A percentile compares a stretch with the other conserved stretches of the same genome.
Conservation (phyloP, 64 coral and sea anemone genomes). For the Catalaphyllia jardinei region DNA sequence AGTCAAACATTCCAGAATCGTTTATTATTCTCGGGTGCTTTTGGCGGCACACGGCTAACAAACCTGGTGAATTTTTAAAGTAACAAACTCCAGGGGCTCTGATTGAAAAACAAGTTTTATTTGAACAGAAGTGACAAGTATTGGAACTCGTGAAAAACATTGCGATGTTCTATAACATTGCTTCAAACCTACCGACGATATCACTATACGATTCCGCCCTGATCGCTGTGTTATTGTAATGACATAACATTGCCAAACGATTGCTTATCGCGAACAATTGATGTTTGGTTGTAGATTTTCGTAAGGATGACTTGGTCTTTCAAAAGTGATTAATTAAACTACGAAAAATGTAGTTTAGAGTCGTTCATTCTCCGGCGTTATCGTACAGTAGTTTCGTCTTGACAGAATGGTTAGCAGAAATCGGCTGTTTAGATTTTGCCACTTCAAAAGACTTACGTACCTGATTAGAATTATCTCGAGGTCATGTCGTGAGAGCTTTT, state of each 20-base stretch:
- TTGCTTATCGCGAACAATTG: too few species aligned
- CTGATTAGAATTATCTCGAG: neutral
- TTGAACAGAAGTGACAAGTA: neutral
- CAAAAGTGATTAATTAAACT: too few species aligned
- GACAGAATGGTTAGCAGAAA: neutral
- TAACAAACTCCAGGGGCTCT: neutral
- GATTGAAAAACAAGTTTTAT: neutral
- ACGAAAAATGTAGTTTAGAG: too few species aligned
- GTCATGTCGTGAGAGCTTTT: neutral
- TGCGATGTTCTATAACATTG: neutral
- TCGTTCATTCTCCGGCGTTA: neutral
- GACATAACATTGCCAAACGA: too few species aligned
- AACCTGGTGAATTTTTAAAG: neutral
- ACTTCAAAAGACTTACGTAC: neutral
- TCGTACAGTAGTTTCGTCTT: neutral
- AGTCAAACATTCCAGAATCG: conserved; percentile 1
- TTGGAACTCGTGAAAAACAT: neutral
- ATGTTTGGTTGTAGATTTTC: too few species aligned
- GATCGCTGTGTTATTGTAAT: neutral
- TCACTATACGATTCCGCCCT: neutral
- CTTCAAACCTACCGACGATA: neutral
- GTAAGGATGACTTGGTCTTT: too few species aligned
- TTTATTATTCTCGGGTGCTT: neutral
- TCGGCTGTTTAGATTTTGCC: neutral
- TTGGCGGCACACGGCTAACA: neutral